Percentiles rank a stretch among this genome's conserved stretches.
These are phyloP conservation scores for Ciconia boyciana DNA, from an alignment of 2,113 vertebrate species.

Conservation along the genomic window DNA sequence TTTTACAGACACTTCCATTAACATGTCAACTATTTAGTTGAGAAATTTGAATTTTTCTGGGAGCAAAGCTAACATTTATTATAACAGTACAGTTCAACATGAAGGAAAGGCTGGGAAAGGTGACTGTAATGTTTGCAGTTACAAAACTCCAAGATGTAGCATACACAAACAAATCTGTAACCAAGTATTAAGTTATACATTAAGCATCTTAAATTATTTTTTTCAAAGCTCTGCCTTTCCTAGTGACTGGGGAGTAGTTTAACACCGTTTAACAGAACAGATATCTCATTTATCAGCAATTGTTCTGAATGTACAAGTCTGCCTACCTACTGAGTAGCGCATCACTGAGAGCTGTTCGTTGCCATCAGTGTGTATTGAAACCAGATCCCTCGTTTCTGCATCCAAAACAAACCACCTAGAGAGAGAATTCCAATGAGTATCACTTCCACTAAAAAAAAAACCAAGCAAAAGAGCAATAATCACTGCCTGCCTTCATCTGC, in stretches of 20 bases:
- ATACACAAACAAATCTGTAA: neutral
- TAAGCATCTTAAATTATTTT: neutral
- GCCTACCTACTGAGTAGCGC: slow-evolving; percentile 92
- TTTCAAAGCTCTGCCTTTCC: neutral
- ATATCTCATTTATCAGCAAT: neutral
- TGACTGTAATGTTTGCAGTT: neutral
- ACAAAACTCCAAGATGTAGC: neutral
- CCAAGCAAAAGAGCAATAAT: neutral
- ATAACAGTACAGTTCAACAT: neutral
- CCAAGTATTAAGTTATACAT: neutral
- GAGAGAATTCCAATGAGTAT: slow-evolving; percentile 35
- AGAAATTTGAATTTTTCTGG: neutral
- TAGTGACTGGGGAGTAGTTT: neutral
- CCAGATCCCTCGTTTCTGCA: slow-evolving; percentile 92
- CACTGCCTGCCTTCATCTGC: neutral
- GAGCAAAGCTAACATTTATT: neutral
- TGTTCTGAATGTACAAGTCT: neutral
- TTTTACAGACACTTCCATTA: neutral
- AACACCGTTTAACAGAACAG: neutral
- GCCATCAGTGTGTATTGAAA: slow-evolving; percentile 96
- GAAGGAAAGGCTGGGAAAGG: neutral
- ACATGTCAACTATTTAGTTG: neutral
- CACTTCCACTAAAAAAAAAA: neutral
- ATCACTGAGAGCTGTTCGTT: slow-evolving; percentile 97
- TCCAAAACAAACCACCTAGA: slow-evolving; percentile 96